Evolutionary conservation across 1,140 invertebrate genomes (phyloP), one percentile per base, ranked within the genome.

Genomic region (Drusus annulatus): DNA sequence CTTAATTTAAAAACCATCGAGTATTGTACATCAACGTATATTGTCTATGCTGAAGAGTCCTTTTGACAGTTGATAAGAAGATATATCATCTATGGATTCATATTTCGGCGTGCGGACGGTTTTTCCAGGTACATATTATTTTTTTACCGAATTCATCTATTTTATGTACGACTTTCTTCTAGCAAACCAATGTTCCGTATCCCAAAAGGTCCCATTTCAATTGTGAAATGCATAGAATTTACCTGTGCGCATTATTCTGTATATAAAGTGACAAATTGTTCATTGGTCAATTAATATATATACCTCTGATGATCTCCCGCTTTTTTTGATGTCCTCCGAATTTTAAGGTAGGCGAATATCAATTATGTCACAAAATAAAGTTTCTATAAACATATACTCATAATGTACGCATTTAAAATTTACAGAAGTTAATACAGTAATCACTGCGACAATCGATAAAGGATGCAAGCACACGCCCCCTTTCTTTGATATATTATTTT

Each of bases 391-490:
- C 28, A 16, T 28, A 21, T 63, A 0, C 2, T 13, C 23, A 63
- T 23, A 63, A 63, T 21, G 13, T 69, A 50, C 21, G 21, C 21
- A 65, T 25, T 63, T 63, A 5, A 21, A 28, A 25, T 25, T 5
- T 28, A 25, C 25, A 25, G 36, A 25, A n/a, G 21, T 65, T 28
- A 28, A 65, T 16, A 25, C 8, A 69, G 36, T 69, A 19, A 69
- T 69, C 36, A 19, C 45, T 69, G 36, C 65, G 65, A 45, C 65
- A 69, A 69, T 69, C 65, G 65, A 69, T 69, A 69, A 69, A 69
- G 65, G 31, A 69, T 21, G 50, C 65, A 50, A 10, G 65, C 45
- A 69, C 36, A 69, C 65, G 65, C 65, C 65, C 65, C 65, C 65
- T 69, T 69, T 69, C 65, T 25, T 65, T 65, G 62, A 25, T 25